These are phyloP conservation scores for Mobula birostris DNA, from an alignment of 2,113 vertebrate species.

Conservation along the genomic window DNA sequence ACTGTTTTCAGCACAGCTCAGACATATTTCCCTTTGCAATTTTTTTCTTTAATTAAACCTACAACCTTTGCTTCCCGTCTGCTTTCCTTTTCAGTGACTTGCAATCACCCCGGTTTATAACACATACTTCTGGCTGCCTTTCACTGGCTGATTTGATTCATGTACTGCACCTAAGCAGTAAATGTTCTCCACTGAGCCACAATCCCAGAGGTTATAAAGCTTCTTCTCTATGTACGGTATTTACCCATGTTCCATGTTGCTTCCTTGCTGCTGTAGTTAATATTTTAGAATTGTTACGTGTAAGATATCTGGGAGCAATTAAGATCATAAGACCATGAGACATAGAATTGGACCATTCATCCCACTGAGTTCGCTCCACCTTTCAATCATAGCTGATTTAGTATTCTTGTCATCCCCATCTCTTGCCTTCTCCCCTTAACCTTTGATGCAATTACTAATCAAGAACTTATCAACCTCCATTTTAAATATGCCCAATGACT, in stretches of 20 bases:
- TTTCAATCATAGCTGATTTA: no score
- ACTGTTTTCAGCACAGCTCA: slow-evolving; percentile 2
- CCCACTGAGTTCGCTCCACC: no score
- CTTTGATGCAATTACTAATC: no score
- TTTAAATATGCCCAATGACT: no score
- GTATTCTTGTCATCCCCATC: no score
- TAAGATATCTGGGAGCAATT: neutral
- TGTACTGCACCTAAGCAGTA: neutral
- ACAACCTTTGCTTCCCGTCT: neutral
- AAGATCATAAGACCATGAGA: no score
- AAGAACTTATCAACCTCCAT: no score
- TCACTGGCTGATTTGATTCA: neutral
- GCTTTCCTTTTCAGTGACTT: neutral
- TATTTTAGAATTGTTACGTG: neutral
- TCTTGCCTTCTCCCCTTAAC: no score
- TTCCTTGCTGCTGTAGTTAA: slow-evolving; percentile 3
- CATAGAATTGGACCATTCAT: no score
- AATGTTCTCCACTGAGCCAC: neutral
- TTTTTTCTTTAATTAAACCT: neutral
- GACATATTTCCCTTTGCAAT: neutral
- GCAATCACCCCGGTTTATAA: neutral
- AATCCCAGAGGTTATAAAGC: neutral
- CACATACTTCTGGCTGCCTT: neutral
- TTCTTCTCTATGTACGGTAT: neutral
- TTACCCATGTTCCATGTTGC: neutral